These are phyloP conservation scores for Discoglossus pictus DNA, from an alignment of 2,797 vertebrate genomes.

Conservation along the genomic window DNA sequence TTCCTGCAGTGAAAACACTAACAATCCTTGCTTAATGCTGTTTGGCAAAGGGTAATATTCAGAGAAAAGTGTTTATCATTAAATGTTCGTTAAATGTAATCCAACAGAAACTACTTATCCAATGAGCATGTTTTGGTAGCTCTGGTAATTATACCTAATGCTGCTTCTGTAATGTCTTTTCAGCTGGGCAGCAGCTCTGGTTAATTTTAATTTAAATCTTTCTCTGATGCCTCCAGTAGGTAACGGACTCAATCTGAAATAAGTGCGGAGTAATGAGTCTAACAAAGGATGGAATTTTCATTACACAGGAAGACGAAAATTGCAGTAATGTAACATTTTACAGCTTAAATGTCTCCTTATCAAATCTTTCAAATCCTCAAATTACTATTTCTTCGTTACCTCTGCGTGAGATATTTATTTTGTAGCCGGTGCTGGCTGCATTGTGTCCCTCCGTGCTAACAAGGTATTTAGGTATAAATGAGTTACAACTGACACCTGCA, in stretches of 20 bases:
- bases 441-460: constrained; percentile 36
- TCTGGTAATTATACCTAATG: constrained; percentile 23
- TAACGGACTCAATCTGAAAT: constrained; percentile 38
- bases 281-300: constrained; percentile 50
- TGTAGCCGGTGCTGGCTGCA: constrained; percentile 37
- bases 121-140: not conserved
- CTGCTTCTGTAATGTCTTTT: constrained; percentile 45
- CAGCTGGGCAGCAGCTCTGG: constrained; percentile 30
- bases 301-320: constrained; percentile 48
- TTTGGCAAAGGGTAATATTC: constrained; percentile 2
- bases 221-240: constrained; percentile 15
- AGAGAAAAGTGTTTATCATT: constrained; percentile 5
- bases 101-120: constrained; percentile 9
- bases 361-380: constrained; percentile 55
- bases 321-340: constrained; percentile 35
- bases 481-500: constrained; percentile 43
- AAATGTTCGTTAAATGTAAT: constrained; percentile 2
- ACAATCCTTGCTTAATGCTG: constrained; percentile 6
- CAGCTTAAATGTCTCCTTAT: constrained; percentile 46
- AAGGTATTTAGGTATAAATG: constrained; percentile 49
- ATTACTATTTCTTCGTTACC: constrained; percentile 52
- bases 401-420: constrained; percentile 51
- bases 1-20: no score
- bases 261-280: constrained; percentile 42
- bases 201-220: constrained; percentile 48